Percentiles rank a stretch among this genome's conserved stretches.
Conservation (phyloP, 2,797 vertebrate species). For the Falco cherrug region DNA sequence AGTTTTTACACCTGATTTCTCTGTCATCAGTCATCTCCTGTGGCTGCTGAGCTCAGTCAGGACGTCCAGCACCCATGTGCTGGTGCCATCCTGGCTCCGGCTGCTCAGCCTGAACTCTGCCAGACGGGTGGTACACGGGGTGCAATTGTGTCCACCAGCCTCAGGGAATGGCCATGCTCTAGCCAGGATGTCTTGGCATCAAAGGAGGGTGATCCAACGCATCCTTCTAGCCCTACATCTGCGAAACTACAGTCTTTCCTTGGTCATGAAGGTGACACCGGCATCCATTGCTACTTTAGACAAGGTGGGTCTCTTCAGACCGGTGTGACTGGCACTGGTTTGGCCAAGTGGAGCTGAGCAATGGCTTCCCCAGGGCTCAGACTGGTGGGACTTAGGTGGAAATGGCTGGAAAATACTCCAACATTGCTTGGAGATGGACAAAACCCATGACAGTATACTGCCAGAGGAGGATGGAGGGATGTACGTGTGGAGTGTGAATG, state of each 20-base stretch:
- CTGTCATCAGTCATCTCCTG: background rate
- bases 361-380: background rate
- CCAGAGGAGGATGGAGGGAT: background rate
- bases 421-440: background rate
- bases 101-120: background rate
- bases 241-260: background rate
- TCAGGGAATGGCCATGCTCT: background rate
- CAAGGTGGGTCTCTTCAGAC: background rate
- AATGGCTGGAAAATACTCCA: background rate
- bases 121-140: rapidly evolving
- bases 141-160: background rate
- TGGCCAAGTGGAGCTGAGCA: background rate
- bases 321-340: rapidly evolving
- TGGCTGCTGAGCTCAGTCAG: background rate
- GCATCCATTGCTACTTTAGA: background rate
- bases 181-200: background rate
- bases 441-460: background rate
- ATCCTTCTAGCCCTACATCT: background rate
- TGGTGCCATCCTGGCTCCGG: background rate
- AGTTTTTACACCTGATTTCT: background rate
- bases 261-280: background rate
- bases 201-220: background rate
- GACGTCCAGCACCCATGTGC: background rate
- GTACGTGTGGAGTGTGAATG: background rate
- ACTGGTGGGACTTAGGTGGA: background rate